Percentiles rank a stretch among this genome's conserved stretches.
Evolutionary conservation across 1,140 invertebrate species (phyloP).

Genomic region (Anthonomus grandis): DNA sequence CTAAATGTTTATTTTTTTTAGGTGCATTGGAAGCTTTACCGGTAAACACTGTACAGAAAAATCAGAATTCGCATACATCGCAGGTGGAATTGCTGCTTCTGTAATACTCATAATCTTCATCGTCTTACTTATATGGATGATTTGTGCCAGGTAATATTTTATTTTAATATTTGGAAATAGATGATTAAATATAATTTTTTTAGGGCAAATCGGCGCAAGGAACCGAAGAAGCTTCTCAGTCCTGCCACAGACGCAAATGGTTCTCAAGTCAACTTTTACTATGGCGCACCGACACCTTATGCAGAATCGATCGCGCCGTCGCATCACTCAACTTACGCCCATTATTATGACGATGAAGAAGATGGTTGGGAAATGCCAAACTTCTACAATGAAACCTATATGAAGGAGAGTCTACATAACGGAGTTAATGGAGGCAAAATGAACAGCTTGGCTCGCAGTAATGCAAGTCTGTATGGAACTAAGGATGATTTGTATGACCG

Average conservation of each 20-base stretch:
- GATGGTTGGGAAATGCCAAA: constrained; percentile 97
- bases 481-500: constrained; percentile 95
- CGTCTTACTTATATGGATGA: constrained; percentile 94
- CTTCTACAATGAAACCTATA: constrained; percentile 95
- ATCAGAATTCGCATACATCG: constrained; percentile 92
- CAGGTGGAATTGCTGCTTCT: constrained; percentile 85
- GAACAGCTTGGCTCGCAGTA: constrained; percentile 87
- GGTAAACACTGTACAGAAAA: constrained; percentile 87
- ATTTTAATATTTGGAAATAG: background rate
- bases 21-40: constrained; percentile 87
- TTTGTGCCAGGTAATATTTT: constrained; percentile 84
- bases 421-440: constrained; percentile 72
- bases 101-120: constrained; percentile 90
- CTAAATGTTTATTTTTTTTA: constrained; percentile 24
- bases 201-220: constrained; percentile 75
- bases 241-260: constrained; percentile 84
- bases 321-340: constrained; percentile 91
- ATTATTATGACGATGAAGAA: constrained; percentile 93
- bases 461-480: constrained; percentile 90
- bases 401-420: constrained; percentile 87
- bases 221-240: constrained; percentile 83
- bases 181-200: constrained; percentile 13
- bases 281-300: constrained; percentile 87
- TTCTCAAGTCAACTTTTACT: constrained; percentile 94
- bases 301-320: constrained; percentile 93